phyloP scores from a whole-genome alignment of 2,797 vertebrate species.

The Notolabrus celidotus region DNA sequence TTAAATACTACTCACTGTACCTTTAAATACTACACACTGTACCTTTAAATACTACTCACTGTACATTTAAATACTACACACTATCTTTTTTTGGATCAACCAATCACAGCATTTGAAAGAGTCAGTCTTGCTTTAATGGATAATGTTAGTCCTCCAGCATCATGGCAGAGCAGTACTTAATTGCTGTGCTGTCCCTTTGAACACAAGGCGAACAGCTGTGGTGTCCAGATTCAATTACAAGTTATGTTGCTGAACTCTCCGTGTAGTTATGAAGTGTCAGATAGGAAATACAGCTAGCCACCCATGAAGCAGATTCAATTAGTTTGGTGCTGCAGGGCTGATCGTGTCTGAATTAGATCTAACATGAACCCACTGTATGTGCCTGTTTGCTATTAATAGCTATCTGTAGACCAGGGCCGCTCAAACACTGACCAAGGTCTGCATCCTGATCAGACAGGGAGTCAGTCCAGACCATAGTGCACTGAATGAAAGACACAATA shows the following conservation, averaged over 20 bases:
- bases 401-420: not conserved
- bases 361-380: constrained; percentile 2
- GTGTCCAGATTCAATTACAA: constrained; percentile 3
- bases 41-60: too few species aligned
- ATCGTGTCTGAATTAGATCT: constrained; percentile 5
- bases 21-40: too few species aligned
- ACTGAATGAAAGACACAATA: not conserved
- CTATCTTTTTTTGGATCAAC: too few species aligned
- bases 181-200: not conserved
- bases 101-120: too few species aligned
- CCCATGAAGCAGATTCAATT: constrained; percentile 6
- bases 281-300: not conserved
- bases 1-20: too few species aligned
- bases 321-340: constrained; percentile 5
- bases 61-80: too few species aligned
- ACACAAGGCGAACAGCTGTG: not conserved
- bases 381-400: not conserved
- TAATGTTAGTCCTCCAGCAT: too few species aligned
- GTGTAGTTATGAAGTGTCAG: not conserved
- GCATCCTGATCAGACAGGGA: not conserved
- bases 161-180: not conserved
- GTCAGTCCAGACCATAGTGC: not conserved
- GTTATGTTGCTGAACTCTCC: not conserved
- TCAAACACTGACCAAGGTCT: not conserved
- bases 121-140: too few species aligned